These are phyloP conservation scores for Pemphigus obesinymphae DNA, from an alignment of 1,140 invertebrate species.

Conservation along the genomic window DNA sequence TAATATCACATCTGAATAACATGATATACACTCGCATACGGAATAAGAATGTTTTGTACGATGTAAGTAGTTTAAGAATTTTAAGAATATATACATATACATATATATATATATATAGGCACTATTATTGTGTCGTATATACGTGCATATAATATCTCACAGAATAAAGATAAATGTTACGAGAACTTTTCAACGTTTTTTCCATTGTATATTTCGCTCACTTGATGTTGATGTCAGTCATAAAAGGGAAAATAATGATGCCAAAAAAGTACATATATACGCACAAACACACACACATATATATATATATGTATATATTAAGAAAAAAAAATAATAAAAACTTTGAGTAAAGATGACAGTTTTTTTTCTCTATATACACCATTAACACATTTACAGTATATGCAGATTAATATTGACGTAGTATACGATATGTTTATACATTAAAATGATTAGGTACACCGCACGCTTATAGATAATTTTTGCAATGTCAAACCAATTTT, in stretches of 20 bases:
- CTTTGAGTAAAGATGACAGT: not conserved
- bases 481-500: not conserved
- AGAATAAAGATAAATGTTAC: not conserved
- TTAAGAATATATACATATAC: too few species aligned
- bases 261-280: too few species aligned
- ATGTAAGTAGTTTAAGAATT: not conserved
- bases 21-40: not conserved
- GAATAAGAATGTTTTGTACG: conserved; percentile 4
- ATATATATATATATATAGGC: too few species aligned
- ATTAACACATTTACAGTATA: not conserved
- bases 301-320: too few species aligned
- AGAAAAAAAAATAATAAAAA: too few species aligned
- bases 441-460: too few species aligned
- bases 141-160: not conserved
- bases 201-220: not conserved
- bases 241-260: conserved; percentile 7
- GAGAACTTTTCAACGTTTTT: not conserved
- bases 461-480: too few species aligned
- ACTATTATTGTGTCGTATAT: too few species aligned
- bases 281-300: too few species aligned
- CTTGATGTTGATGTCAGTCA: not conserved
- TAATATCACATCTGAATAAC: too few species aligned
- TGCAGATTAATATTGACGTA: conserved; percentile 4
- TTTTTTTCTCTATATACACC: not conserved
- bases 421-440: not conserved